phyloP scores from a whole-genome alignment of 2,113 vertebrate genomes.

The Sphaerodactylus townsendi region DNA sequence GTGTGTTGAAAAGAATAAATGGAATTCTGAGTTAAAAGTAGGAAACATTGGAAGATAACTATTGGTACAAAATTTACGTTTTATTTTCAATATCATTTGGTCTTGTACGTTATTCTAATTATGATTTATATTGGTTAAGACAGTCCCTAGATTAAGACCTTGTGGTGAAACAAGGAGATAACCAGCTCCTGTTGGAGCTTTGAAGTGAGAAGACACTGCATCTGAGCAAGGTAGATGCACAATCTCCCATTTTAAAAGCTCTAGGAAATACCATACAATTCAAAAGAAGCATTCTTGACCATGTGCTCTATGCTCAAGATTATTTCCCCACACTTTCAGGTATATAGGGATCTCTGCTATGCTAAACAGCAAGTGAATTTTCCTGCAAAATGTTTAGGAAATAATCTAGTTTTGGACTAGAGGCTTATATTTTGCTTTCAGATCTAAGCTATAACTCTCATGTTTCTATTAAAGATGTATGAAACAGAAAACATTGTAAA shows the following conservation, averaged over 20 bases:
- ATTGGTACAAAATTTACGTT: too few relatives aligned
- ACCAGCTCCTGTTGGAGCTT: too few relatives aligned
- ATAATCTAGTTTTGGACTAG: not conserved
- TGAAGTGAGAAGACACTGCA: too few relatives aligned
- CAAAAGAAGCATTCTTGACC: not conserved
- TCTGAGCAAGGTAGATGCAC: not conserved
- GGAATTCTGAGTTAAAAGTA: too few relatives aligned
- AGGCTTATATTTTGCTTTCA: not conserved
- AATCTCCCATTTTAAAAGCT: not conserved
- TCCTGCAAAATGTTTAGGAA: not conserved
- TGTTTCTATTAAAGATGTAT: not conserved
- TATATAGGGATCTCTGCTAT: not conserved
- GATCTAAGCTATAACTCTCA: not conserved
- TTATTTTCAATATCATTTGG: too few relatives aligned
- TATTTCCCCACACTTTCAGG: not conserved
- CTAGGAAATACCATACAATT: not conserved
- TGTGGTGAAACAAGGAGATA: too few relatives aligned
- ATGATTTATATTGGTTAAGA: too few relatives aligned
- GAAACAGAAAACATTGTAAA: not conserved
- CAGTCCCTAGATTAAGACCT: too few relatives aligned
- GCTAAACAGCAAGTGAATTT: not conserved
- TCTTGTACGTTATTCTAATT: too few relatives aligned
- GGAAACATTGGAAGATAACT: too few relatives aligned
- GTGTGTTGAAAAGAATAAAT: too few relatives aligned
- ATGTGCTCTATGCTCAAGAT: not conserved